Percentiles rank a stretch among this genome's conserved stretches.
Evolutionary conservation across 2,888 invertebrate genomes (phyloP).

Genomic region (Apeira syringaria): DNA sequence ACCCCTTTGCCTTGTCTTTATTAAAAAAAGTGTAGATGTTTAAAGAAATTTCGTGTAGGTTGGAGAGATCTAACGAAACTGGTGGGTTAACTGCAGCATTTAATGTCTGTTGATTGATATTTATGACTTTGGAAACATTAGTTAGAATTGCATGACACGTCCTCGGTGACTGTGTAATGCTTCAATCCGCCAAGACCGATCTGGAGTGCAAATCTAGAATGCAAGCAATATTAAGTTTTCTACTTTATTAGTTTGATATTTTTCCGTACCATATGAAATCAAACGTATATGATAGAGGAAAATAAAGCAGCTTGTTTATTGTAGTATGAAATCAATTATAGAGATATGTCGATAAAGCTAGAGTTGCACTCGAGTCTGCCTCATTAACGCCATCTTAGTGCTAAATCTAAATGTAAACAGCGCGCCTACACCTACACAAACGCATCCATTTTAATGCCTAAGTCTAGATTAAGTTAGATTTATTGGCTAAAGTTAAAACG

Average conservation of each 20-base stretch:
- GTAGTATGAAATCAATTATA: no score
- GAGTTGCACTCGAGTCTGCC: constrained; percentile 25
- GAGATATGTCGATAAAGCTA: no score
- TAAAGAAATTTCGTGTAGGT: not conserved
- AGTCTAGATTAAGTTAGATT: constrained; percentile 18
- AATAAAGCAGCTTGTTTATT: no score
- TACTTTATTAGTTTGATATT: no score
- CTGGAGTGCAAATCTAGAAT: no score
- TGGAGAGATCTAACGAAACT: constrained; percentile 31
- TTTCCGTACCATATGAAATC: no score
- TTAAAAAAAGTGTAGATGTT: not conserved
- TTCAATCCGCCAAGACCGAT: constrained; percentile 47
- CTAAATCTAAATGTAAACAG: constrained; percentile 28
- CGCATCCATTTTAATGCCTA: constrained; percentile 15
- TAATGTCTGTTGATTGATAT: constrained; percentile 68
- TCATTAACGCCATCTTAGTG: constrained; percentile 27
- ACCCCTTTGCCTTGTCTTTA: not conserved
- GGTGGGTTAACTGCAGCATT: constrained; percentile 37
- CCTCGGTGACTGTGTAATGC: constrained; percentile 38
- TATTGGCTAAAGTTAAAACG: constrained; percentile 17
- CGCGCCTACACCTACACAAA: constrained; percentile 3
- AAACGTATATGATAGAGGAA: no score
- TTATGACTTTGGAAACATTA: constrained; percentile 62
- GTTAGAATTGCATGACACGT: constrained; percentile 53
- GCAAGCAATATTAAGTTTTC: no score